Evolutionary conservation across 2,797 vertebrate species (phyloP).

Genomic region (Sarcoramphus papa): DNA sequence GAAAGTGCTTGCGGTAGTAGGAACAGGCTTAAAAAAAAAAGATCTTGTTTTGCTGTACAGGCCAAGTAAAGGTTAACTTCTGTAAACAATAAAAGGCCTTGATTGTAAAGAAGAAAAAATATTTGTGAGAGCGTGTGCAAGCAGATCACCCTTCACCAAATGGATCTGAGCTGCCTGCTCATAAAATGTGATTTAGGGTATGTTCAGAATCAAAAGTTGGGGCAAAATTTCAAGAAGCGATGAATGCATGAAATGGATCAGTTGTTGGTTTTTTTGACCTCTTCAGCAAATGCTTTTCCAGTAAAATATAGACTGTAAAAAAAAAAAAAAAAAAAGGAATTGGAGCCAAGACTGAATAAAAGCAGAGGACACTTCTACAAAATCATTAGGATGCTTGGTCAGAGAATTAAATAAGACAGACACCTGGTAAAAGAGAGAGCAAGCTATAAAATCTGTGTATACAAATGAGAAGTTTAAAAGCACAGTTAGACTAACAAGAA

Average conservation of each 20-base stretch:
- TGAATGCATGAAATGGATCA: not conserved
- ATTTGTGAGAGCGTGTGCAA: not conserved
- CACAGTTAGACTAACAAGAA: not conserved
- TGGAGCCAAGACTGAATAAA: not conserved
- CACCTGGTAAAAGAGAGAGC: not conserved
- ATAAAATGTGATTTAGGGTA: not conserved
- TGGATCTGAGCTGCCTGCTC: not conserved
- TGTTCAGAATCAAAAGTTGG: not conserved
- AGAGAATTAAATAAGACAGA: not conserved
- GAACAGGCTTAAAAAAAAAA: not conserved
- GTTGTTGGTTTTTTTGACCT: not conserved
- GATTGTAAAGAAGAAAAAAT: not conserved
- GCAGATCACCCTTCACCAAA: not conserved
- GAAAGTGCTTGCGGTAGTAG: not conserved
- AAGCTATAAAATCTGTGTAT: not conserved
- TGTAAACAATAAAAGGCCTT: not conserved
- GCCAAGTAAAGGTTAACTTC: not conserved
- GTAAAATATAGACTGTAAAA: not conserved
- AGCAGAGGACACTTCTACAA: not conserved
- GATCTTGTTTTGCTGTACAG: not conserved
- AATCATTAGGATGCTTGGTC: not conserved
- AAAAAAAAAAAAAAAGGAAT: not conserved
- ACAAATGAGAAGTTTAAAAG: not conserved
- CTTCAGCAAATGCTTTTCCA: not conserved
- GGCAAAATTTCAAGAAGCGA: not conserved